phyloP scores from a whole-genome alignment of 2,888 invertebrate genomes.

The Perdita meconis region DNA sequence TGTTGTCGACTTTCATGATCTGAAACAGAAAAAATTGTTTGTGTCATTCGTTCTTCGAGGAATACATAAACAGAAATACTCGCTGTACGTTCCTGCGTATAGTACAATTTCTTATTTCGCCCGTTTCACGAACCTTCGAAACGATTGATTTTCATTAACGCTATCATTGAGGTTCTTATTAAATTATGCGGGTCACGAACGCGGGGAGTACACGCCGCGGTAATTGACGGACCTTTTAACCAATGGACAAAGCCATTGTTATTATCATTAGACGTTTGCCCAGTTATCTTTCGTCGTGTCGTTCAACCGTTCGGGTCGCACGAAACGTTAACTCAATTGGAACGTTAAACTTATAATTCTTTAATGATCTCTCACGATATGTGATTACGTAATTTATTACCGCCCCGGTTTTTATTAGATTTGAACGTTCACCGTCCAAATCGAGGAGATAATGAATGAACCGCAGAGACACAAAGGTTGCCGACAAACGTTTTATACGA shows the following conservation, averaged over 20 bases:
- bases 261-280: slow-evolving; percentile 57
- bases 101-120: not conserved
- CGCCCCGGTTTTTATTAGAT: slow-evolving; percentile 21
- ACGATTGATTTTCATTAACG: slow-evolving; percentile 56
- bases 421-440: slow-evolving; percentile 6
- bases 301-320: slow-evolving; percentile 47
- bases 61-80: slow-evolving; percentile 1
- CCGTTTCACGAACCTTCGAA: not conserved
- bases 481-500: not conserved
- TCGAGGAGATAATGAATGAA: slow-evolving; percentile 1
- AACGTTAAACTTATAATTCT: slow-evolving; percentile 30
- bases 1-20: slow-evolving; percentile 90
- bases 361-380: slow-evolving; percentile 41
- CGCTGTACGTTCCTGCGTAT: not conserved
- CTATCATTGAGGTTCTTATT: slow-evolving; percentile 50
- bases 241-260: slow-evolving; percentile 65
- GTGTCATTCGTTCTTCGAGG: not conserved
- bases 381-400: slow-evolving; percentile 46
- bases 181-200: slow-evolving; percentile 67
- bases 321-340: slow-evolving; percentile 58
- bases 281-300: slow-evolving; percentile 43
- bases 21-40: slow-evolving; percentile 80
- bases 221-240: slow-evolving; percentile 76
- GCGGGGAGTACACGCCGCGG: slow-evolving; percentile 39
- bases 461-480: not conserved